Percentiles rank a stretch among this genome's conserved stretches.
Evolutionary conservation across 2,113 vertebrate species (phyloP).

Genomic region (Cricetomys ansorgei): DNA sequence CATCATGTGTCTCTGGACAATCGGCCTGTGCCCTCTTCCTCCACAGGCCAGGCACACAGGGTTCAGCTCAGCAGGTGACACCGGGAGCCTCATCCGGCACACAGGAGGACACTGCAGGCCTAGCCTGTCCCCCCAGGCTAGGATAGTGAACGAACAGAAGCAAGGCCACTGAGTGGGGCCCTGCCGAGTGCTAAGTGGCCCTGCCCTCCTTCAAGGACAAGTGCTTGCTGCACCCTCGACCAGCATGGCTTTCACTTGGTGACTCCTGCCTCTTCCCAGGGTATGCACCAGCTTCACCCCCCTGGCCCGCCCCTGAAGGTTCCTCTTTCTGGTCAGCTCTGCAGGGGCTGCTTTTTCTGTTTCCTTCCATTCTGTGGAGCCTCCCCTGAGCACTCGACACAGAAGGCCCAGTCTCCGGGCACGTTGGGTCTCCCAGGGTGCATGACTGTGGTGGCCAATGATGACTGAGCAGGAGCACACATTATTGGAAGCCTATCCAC

Average conservation of each 20-base stretch:
- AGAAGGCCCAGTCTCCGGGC: background rate
- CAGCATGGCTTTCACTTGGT: background rate
- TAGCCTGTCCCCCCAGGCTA: constrained; percentile 43
- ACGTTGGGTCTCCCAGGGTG: background rate
- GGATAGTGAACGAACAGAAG: background rate
- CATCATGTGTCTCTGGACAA: background rate
- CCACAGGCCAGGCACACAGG: no score
- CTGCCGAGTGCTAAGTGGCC: background rate
- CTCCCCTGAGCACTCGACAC: background rate
- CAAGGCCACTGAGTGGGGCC: background rate
- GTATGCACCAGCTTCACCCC: background rate
- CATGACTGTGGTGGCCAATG: background rate
- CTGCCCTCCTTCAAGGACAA: background rate
- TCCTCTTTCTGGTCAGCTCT: background rate
- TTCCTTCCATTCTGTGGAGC: background rate
- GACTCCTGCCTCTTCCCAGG: no score
- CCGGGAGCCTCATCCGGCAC: background rate
- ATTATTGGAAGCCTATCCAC: rapidly evolving
- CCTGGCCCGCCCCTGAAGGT: background rate
- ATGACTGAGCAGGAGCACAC: background rate
- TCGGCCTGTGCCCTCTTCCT: no score
- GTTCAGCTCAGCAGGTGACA: background rate
- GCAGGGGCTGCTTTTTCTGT: background rate
- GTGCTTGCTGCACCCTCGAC: background rate
- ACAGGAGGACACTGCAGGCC: constrained; percentile 10